Percentiles rank a stretch among this genome's conserved stretches.
Conservation (phyloP, 2,797 vertebrate species). For the Danio tinwini region DNA sequence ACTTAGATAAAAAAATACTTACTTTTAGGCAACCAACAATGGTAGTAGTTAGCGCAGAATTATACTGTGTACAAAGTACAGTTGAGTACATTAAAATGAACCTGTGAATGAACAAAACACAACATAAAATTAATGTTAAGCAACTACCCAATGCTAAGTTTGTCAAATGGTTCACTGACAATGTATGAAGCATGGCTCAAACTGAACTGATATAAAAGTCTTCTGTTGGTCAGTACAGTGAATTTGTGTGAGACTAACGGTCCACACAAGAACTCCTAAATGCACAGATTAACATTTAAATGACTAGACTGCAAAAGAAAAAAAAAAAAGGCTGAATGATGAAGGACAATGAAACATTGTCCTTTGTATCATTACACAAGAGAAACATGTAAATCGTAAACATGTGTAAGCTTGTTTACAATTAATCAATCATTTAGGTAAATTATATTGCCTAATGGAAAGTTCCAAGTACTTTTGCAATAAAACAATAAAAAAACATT, state of each 20-base stretch:
- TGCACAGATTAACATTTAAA: neutral
- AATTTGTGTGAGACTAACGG: neutral
- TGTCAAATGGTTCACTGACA: neutral
- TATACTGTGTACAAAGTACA: conserved; percentile 93
- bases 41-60: conserved; percentile 96
- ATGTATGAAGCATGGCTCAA: neutral
- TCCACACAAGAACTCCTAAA: neutral
- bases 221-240: neutral
- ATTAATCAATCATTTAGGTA: neutral
- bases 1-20: conserved; percentile 44
- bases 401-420: neutral
- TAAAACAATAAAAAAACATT: neutral
- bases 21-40: conserved; percentile 98
- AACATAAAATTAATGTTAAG: neutral
- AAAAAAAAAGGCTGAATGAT: neutral
- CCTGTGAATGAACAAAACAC: conserved; percentile 57
- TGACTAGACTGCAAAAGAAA: neutral
- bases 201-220: neutral
- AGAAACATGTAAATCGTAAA: neutral
- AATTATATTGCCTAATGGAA: neutral
- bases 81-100: conserved; percentile 96
- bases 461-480: neutral
- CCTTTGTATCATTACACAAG: neutral
- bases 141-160: neutral
- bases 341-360: neutral